Evolutionary conservation across 1,140 invertebrate species (phyloP), one percentile per base, ranked within the genome.

Genomic region (Habropoda laboriosa): DNA sequence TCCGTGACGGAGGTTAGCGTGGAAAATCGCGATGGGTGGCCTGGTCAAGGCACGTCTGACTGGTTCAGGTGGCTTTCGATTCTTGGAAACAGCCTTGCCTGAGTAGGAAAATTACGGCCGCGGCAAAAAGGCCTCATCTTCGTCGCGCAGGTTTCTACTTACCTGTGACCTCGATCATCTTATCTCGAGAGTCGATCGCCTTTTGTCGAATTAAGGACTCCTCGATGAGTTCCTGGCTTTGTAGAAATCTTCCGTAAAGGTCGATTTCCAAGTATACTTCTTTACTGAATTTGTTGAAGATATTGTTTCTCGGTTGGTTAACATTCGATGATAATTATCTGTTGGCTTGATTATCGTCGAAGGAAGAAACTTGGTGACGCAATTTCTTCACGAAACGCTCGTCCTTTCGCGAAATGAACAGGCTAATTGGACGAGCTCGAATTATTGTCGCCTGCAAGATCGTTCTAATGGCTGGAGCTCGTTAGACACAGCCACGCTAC

Each of bases 361-460:
- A n/a, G 60, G 49, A 35, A 67, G 18, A 38, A 13, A 30, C 38
- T 32, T 75, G 74, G 42, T 42, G 18, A 21, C 64, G 72, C 64
- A 78, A 45, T n/a, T n/a, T n/a, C n/a, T n/a, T n/a, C n/a, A n/a
- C 47, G 53, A 72, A 72, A 72, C 73, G 70, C 83, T 42, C 79
- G 84, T 87, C 60, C 71, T 80, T 61, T 74, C 32, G 45, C 40
- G 32, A 72, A 40, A 64, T 55, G 49, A 85, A 68, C 76, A 21
- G 35, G 30, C 63, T 88, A 87, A 87, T 88, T 88, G 86, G 78
- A 35, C 63, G n/a, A 49, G 72, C 66, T 49, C 32, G 58, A 86
- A 86, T 87, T 82, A 87, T 82, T 82, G 63, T 77, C 73, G 49
- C 49, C 64, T 55, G 45, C 49, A 53, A 76, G 75, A 85, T 76